Percentiles rank a stretch among this genome's conserved stretches.
phyloP scores from a whole-genome alignment of 2,888 invertebrate species.

The Mactromeris polynyma region DNA sequence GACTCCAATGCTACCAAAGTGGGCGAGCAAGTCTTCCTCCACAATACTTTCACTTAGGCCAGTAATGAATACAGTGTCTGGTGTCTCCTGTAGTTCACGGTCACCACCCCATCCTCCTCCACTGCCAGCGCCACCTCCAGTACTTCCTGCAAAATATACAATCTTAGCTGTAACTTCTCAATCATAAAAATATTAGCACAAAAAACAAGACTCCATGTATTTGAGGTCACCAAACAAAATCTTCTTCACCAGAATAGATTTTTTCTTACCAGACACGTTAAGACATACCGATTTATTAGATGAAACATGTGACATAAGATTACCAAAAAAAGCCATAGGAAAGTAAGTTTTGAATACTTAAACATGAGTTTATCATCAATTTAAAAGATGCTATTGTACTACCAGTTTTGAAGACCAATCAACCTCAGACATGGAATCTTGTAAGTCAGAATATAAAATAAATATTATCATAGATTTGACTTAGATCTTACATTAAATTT shows the following conservation, averaged over 20 bases:
- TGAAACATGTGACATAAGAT: background rate
- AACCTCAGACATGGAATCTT: background rate
- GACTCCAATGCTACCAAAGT: conserved; percentile 98
- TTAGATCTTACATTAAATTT: background rate
- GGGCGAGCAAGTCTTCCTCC: conserved; percentile 95
- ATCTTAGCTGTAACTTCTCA: background rate
- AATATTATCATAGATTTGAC: no score
- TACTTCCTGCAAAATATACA: conserved; percentile 36
- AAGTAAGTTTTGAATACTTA: no score
- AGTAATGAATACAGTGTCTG: conserved; percentile 97
- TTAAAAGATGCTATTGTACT: background rate
- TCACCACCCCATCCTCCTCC: conserved; percentile 70
- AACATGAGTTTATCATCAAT: no score
- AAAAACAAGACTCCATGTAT: conserved; percentile 5
- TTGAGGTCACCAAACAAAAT: background rate
- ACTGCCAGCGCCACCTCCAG: conserved; percentile 77
- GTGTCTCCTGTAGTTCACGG: conserved; percentile 81
- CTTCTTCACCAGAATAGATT: background rate
- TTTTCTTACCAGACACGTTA: background rate
- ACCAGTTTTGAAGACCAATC: background rate
- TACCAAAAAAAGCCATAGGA: background rate
- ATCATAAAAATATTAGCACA: background rate
- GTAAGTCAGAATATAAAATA: background rate
- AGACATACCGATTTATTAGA: background rate
- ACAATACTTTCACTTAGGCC: conserved; percentile 95